Conservation (phyloP, 2,888 invertebrate species). For the Nemapogon koenigi region DNA sequence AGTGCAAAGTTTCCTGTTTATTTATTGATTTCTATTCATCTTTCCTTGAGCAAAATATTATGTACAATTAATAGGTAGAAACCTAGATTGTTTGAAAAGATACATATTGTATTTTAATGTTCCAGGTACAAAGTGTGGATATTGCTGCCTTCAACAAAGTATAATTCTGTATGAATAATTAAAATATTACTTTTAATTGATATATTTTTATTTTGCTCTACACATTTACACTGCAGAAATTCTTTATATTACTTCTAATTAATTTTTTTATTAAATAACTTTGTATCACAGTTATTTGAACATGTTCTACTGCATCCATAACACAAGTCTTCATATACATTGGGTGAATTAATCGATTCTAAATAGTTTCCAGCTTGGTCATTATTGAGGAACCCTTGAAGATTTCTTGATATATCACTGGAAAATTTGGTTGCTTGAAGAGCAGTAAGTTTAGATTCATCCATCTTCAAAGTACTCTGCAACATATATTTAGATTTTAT, state of each 20-base stretch:
- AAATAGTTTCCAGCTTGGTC: background rate
- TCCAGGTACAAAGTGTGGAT: conserved; percentile 86
- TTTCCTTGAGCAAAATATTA: no score
- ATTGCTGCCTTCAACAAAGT: conserved; percentile 96
- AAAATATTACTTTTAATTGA: conserved; percentile 10
- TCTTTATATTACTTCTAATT: background rate
- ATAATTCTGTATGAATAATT: conserved; percentile 34
- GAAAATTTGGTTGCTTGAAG: conserved; percentile 70
- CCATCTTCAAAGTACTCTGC: conserved; percentile 53
- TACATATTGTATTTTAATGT: background rate
- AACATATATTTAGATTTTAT: no score
- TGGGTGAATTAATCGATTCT: conserved; percentile 1
- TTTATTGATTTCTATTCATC: no score
- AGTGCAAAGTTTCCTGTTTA: no score
- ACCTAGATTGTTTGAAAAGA: background rate
- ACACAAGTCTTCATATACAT: conserved; percentile 2
- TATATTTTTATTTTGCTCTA: conserved; percentile 8
- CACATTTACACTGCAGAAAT: no score
- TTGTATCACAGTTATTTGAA: background rate
- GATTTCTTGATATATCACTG: conserved; percentile 33
- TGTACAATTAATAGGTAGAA: no score
- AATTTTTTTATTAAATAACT: conserved; percentile 9
- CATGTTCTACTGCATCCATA: conserved; percentile 8
- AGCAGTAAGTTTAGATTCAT: conserved; percentile 49
- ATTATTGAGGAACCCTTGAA: conserved; percentile 14